Percentiles rank a stretch among this genome's conserved stretches.
Conservation (phyloP, 2,888 invertebrate species). For the Eubasilissa splendida region DNA sequence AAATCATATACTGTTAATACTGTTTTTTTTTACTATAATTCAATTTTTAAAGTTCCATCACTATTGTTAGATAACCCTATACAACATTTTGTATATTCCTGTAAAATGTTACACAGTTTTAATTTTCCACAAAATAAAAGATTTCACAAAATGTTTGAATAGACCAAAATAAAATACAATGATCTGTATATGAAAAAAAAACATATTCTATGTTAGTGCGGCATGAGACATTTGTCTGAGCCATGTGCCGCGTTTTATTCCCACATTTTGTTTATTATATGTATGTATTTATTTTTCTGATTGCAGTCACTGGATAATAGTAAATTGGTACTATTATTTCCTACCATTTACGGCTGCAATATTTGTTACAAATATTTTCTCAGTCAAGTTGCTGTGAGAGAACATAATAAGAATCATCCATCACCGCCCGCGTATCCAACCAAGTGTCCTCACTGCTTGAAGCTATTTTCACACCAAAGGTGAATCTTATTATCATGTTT, state of each 20-base stretch:
- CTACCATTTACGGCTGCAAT: conserved; percentile 37
- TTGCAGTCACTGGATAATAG: not conserved
- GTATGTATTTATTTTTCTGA: not conserved
- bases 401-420: conserved; percentile 39
- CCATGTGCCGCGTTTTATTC: too few relatives aligned
- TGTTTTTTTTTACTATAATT: too few relatives aligned
- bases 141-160: too few relatives aligned
- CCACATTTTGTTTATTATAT: not conserved
- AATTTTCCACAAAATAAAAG: too few relatives aligned
- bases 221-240: not conserved
- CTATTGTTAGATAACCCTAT: too few relatives aligned
- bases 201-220: too few relatives aligned
- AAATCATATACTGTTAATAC: too few relatives aligned
- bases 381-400: conserved; percentile 27
- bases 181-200: too few relatives aligned
- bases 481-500: not conserved
- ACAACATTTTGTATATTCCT: too few relatives aligned
- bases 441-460: conserved; percentile 44
- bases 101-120: too few relatives aligned
- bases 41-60: too few relatives aligned
- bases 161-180: too few relatives aligned
- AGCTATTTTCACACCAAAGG: conserved; percentile 44
- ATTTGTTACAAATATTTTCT: conserved; percentile 50
- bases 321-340: not conserved
- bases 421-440: not conserved